Percentiles rank a stretch among this genome's conserved stretches.
Conservation (phyloP, 2,113 vertebrate species). For the Cyanistes caeruleus region DNA sequence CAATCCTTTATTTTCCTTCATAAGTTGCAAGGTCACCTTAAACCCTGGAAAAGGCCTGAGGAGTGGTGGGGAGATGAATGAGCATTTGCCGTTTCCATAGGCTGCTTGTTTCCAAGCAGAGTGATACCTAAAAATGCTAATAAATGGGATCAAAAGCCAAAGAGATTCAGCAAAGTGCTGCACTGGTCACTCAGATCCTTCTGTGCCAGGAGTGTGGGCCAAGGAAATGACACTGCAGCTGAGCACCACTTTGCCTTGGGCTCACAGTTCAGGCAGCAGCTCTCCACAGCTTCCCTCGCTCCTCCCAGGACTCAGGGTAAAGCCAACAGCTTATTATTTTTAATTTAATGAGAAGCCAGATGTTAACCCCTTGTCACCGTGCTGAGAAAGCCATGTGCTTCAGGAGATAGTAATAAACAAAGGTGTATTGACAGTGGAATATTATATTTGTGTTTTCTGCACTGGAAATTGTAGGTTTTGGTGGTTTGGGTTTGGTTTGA, state of each 20-base stretch:
- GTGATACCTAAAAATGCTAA: background rate
- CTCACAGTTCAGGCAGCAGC: background rate
- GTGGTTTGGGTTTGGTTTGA: background rate
- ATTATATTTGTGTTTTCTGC: background rate
- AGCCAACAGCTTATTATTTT: background rate
- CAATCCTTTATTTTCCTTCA: slow-evolving; percentile 24
- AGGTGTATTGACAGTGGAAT: background rate
- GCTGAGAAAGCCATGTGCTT: background rate
- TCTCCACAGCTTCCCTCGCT: background rate
- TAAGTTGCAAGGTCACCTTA: slow-evolving; percentile 56
- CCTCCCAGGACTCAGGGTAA: background rate
- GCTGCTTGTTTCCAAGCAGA: background rate
- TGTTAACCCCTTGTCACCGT: background rate
- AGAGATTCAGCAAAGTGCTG: background rate
- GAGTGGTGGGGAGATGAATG: background rate
- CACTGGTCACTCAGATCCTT: background rate
- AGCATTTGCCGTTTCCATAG: background rate
- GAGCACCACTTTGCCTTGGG: background rate
- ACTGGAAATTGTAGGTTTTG: background rate
- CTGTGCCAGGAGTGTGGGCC: background rate
- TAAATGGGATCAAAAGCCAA: background rate
- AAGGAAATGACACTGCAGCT: background rate
- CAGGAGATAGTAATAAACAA: background rate
- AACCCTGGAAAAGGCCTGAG: background rate
- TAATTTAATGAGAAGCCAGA: background rate